These are phyloP conservation scores for Amphipoea oculea DNA, from an alignment of 2,888 invertebrate species.

Conservation along the genomic window DNA sequence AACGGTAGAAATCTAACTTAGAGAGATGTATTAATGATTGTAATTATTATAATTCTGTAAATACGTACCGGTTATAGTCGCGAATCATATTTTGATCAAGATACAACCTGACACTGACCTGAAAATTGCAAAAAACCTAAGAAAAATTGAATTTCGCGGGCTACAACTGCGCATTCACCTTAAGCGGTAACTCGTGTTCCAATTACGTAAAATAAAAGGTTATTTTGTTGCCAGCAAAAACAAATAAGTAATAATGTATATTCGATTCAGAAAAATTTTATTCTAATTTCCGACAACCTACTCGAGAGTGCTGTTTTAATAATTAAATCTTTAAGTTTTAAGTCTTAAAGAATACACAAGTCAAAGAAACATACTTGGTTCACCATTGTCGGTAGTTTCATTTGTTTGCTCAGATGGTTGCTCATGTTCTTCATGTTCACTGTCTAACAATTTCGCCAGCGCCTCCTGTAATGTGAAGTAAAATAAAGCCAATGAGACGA, in stretches of 20 bases:
- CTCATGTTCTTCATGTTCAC: constrained; percentile 76
- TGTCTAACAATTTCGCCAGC: constrained; percentile 77
- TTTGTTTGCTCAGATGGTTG: constrained; percentile 23
- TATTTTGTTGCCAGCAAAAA: neutral
- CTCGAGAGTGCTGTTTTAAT: neutral
- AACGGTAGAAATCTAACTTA: too few species aligned
- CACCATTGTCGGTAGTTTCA: constrained; percentile 3
- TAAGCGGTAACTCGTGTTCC: neutral
- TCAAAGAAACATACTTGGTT: constrained; percentile 32
- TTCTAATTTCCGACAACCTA: neutral
- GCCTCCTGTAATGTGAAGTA: constrained; percentile 77
- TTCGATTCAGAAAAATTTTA: neutral
- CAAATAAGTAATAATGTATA: neutral
- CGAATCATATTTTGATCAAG: too few species aligned
- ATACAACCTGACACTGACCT: too few species aligned
- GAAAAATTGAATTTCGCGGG: too few species aligned
- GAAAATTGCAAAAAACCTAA: too few species aligned
- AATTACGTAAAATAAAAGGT: neutral
- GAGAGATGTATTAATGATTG: too few species aligned
- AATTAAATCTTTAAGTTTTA: neutral
- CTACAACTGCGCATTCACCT: too few species aligned
- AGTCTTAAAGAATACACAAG: neutral
- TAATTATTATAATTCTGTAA: too few species aligned
- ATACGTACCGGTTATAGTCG: too few species aligned
- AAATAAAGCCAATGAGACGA: neutral